Evolutionary conservation across 2,797 vertebrate species (phyloP).

Genomic region (Pristis pectinata): DNA sequence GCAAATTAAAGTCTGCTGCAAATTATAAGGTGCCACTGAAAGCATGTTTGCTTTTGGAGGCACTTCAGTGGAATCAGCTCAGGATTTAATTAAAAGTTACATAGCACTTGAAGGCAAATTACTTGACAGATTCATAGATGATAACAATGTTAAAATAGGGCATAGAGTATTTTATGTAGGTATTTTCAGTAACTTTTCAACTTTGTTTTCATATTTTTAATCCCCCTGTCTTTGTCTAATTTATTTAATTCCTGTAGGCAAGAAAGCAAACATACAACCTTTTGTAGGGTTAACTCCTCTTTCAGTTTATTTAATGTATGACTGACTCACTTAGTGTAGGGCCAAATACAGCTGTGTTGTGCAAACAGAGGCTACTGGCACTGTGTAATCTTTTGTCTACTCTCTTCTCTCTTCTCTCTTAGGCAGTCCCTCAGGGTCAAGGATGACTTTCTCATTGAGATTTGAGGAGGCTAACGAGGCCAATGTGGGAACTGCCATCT

Average conservation of each 20-base stretch:
- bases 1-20: conserved; percentile 16
- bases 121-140: not conserved
- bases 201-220: not conserved
- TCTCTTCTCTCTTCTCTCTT: no score
- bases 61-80: conserved; percentile 5
- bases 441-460: no score
- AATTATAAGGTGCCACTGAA: conserved; percentile 1
- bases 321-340: not conserved
- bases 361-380: not conserved
- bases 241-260: not conserved
- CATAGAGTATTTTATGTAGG: not conserved
- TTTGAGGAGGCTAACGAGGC: no score
- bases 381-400: no score
- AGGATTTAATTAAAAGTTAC: conserved; percentile 30
- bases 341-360: not conserved
- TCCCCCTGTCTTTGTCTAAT: not conserved
- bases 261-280: not conserved
- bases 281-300: not conserved
- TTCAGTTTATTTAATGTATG: not conserved
- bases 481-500: no score
- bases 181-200: not conserved
- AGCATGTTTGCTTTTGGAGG: conserved; percentile 15
- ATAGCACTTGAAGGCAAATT: conserved; percentile 4
- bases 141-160: not conserved
- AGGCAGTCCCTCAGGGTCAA: no score